Evolutionary conservation across 2,113 vertebrate genomes (phyloP).

Genomic region (Cygnus atratus): DNA sequence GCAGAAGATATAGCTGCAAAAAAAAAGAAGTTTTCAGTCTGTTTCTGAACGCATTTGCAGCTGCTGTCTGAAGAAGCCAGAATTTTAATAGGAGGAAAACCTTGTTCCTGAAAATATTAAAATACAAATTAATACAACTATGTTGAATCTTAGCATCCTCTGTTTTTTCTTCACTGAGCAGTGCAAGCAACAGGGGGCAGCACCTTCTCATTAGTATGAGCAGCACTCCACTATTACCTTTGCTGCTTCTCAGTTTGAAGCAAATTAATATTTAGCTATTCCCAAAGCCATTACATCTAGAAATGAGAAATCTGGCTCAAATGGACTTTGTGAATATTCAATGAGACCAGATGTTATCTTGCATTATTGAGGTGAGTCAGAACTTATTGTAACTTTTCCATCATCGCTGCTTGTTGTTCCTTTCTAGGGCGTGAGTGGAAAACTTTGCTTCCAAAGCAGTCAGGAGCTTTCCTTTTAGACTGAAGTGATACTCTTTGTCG

Average conservation of each 20-base stretch:
- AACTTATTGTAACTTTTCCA: conserved; percentile 4
- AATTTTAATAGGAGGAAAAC: neutral
- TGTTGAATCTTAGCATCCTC: neutral
- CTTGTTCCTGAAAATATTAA: neutral
- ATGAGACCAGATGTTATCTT: conserved; percentile 50
- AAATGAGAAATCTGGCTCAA: conserved; percentile 48
- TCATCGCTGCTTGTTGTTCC: neutral
- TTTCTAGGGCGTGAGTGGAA: neutral
- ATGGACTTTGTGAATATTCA: conserved; percentile 64
- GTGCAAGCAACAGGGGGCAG: conserved; percentile 51
- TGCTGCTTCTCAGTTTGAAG: conserved; percentile 17
- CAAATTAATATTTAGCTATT: conserved; percentile 49
- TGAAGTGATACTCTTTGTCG: neutral
- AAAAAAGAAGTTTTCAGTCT: neutral
- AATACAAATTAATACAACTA: neutral
- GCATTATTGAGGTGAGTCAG: conserved; percentile 29
- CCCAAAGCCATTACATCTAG: neutral
- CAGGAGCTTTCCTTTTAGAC: neutral
- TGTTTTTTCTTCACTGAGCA: neutral
- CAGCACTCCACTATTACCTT: neutral
- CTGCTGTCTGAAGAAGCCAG: neutral
- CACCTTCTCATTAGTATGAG: neutral
- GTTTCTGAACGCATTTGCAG: neutral
- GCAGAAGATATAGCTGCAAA: neutral
- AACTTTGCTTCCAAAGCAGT: neutral